A percentile compares a stretch with the other conserved stretches of the same genome.
Evolutionary conservation across 2,888 invertebrate species (phyloP).

Genomic region (Elaeidobius kamerunicus): DNA sequence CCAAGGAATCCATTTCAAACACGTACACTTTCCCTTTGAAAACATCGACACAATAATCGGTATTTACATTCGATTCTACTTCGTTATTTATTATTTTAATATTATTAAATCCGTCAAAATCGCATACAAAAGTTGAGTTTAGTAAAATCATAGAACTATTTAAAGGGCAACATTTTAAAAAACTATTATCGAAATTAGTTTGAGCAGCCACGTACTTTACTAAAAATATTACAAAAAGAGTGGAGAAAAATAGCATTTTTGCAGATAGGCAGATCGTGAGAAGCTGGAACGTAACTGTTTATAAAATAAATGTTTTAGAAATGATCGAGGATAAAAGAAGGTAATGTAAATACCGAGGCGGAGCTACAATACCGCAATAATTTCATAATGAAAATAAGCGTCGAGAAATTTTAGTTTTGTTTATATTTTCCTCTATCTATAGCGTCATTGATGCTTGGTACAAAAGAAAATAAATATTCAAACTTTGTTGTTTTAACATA

Average conservation of each 20-base stretch:
- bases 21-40: constrained; percentile 8
- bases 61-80: not conserved
- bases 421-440: no score
- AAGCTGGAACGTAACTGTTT: constrained; percentile 15
- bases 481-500: no score
- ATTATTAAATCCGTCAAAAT: constrained; percentile 1
- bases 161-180: constrained; percentile 9
- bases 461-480: no score
- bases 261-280: constrained; percentile 2
- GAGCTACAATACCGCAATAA: not conserved
- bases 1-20: constrained; percentile 4
- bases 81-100: constrained; percentile 16
- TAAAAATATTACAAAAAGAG: not conserved
- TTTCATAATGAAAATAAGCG: not conserved
- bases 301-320: constrained; percentile 18
- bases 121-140: constrained; percentile 17
- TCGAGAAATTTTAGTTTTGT: no score
- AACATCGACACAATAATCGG: constrained; percentile 23
- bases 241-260: not conserved
- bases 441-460: no score
- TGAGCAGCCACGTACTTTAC: not conserved
- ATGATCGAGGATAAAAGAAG: constrained; percentile 8
- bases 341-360: constrained; percentile 15
- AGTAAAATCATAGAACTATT: constrained; percentile 1
- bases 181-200: constrained; percentile 6